A percentile compares a stretch with the other conserved stretches of the same genome.
phyloP scores from a whole-genome alignment of 2,888 invertebrate species.

The Steinernema hermaphroditum region DNA sequence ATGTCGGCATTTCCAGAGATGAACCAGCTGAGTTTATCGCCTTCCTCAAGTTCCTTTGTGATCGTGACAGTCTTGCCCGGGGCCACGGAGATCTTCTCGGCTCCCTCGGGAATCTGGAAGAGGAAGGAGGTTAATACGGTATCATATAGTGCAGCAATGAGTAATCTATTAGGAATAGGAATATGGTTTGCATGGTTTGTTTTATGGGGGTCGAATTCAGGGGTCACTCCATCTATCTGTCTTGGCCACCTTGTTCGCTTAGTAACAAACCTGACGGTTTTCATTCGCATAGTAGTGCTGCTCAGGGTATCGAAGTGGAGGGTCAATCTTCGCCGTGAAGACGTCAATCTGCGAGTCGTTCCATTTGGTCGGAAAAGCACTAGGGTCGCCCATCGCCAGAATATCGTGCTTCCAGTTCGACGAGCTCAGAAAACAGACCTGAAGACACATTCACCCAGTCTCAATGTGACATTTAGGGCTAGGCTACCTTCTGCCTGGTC shows the following conservation, averaged over 20 bases:
- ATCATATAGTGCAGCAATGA: no score
- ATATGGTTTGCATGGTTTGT: no score
- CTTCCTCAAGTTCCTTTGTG: constrained; percentile 42
- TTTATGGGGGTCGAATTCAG: no score
- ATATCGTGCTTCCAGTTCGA: constrained; percentile 55
- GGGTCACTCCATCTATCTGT: no score
- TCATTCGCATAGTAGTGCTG: constrained; percentile 48
- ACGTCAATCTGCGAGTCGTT: constrained; percentile 40
- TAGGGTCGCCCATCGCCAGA: constrained; percentile 45
- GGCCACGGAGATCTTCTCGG: constrained; percentile 37
- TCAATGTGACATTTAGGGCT: background rate
- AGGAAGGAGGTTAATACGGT: no score
- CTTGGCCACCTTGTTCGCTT: background rate
- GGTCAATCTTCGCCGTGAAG: constrained; percentile 41
- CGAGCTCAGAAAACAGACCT: constrained; percentile 34
- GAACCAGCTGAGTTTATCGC: constrained; percentile 42
- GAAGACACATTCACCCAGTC: background rate
- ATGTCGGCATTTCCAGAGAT: constrained; percentile 42
- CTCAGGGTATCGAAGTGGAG: constrained; percentile 47
- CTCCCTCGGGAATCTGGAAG: background rate
- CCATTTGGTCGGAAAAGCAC: constrained; percentile 53
- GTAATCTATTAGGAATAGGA: no score
- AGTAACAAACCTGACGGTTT: no score
- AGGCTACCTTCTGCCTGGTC: constrained; percentile 55
- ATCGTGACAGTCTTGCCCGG: constrained; percentile 46